Percentiles rank a stretch among this genome's conserved stretches.
Conservation (phyloP, 2,888 invertebrate species). For the Athetis lepigone region DNA sequence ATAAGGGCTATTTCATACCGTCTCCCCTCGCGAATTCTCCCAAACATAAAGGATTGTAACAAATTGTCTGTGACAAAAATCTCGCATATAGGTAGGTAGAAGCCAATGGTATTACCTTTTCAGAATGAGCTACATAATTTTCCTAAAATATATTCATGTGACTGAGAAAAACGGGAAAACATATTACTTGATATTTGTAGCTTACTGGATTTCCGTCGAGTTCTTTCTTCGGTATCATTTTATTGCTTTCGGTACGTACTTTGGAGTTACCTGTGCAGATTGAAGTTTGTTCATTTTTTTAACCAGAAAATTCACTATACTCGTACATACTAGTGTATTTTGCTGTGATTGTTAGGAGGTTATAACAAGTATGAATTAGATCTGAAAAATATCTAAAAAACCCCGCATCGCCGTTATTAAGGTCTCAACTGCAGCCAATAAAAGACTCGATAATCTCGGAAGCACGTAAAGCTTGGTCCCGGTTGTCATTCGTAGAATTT, state of each 20-base stretch:
- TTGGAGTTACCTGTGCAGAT: constrained; percentile 5
- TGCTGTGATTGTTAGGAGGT: too few species aligned
- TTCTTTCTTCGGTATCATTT: constrained; percentile 23
- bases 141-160: constrained; percentile 55
- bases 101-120: constrained; percentile 51
- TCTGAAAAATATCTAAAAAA: too few species aligned
- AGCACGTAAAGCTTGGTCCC: too few species aligned
- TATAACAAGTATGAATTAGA: too few species aligned
- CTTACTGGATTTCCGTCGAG: constrained; percentile 11
- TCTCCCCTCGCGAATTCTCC: constrained; percentile 29
- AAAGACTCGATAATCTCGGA: too few species aligned
- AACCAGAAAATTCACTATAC: too few species aligned
- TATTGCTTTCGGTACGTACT: constrained; percentile 1
- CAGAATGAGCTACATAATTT: constrained; percentile 59
- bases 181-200: constrained; percentile 48
- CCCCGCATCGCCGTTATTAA: too few species aligned
- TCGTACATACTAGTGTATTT: too few species aligned
- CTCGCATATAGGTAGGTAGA: constrained; percentile 40
- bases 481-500: too few species aligned
- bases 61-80: constrained; percentile 58
- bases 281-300: too few species aligned
- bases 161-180: constrained; percentile 28
- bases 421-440: too few species aligned
- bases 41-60: constrained; percentile 39
- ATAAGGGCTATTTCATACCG: constrained; percentile 49